A percentile compares a stretch with the other conserved stretches of the same genome.
These are phyloP conservation scores for Tetragonula clypearis DNA, from an alignment of 1,140 invertebrate species.

Conservation along the genomic window DNA sequence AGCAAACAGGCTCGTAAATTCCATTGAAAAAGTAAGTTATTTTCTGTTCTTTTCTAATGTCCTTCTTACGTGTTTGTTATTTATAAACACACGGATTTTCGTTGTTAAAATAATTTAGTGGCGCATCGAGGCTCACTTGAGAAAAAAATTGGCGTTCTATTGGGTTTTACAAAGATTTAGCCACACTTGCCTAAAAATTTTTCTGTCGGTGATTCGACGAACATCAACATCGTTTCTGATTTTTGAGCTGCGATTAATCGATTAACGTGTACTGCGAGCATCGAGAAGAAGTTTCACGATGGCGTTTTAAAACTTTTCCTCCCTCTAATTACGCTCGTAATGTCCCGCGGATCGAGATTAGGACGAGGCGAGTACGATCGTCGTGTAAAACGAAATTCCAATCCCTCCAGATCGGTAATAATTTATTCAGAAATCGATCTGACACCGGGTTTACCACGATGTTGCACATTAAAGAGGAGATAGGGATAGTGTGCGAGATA, in stretches of 20 bases:
- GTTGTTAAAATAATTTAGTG: too few species aligned
- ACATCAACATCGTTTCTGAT: slow-evolving; percentile 37
- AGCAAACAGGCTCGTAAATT: too few species aligned
- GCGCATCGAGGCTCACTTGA: too few species aligned
- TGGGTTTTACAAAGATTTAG: too few species aligned
- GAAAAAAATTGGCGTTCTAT: too few species aligned
- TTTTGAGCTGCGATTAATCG: slow-evolving; percentile 12
- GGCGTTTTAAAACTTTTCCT: not conserved
- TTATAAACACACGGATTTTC: too few species aligned
- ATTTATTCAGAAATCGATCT: not conserved
- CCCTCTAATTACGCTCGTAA: not conserved
- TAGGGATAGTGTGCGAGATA: not conserved
- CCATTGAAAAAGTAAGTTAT: too few species aligned
- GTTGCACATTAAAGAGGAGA: not conserved
- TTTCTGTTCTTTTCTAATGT: too few species aligned
- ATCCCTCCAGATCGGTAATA: not conserved
- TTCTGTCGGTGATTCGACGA: slow-evolving; percentile 29
- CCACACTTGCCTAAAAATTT: not conserved
- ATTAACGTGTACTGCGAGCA: too few species aligned
- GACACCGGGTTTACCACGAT: not conserved
- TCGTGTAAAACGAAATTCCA: not conserved
- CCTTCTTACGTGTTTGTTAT: too few species aligned
- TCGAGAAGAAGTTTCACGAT: not conserved
- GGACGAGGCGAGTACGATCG: not conserved
- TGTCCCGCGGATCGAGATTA: not conserved